Evolutionary conservation across 1,140 invertebrate species (phyloP).

Genomic region (Elysia chlorotica): DNA sequence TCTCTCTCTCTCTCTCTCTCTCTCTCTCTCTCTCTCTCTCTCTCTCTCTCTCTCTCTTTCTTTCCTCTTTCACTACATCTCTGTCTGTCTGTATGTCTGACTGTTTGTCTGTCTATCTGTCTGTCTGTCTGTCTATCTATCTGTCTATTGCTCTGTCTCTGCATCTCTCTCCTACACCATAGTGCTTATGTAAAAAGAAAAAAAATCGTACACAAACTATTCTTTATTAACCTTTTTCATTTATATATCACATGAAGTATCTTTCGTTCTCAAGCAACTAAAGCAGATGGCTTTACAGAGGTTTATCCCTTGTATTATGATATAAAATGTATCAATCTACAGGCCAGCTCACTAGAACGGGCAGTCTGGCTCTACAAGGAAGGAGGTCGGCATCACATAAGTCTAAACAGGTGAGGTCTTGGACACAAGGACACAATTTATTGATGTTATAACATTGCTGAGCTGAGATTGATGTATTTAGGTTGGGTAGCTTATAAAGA

Average conservation of each 20-base stretch:
- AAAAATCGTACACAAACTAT: too few relatives aligned
- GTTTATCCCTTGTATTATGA: too few relatives aligned
- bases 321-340: too few relatives aligned
- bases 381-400: slow-evolving; percentile 32
- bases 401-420: background rate
- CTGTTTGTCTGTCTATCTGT: background rate
- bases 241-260: too few relatives aligned
- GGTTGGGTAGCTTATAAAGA: too few relatives aligned
- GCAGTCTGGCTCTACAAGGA: slow-evolving; percentile 49
- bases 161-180: background rate
- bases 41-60: slow-evolving; percentile 5
- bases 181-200: too few relatives aligned
- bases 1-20: slow-evolving; percentile 3
- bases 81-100: background rate
- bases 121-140: background rate
- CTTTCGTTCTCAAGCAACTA: too few relatives aligned
- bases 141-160: background rate
- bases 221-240: too few relatives aligned
- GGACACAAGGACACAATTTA: too few relatives aligned
- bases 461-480: too few relatives aligned
- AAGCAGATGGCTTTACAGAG: too few relatives aligned
- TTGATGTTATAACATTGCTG: too few relatives aligned
- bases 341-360: slow-evolving; percentile 55
- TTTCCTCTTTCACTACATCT: background rate
- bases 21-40: background rate